Conservation (phyloP, 2,113 vertebrate genomes). For the Rhinolophus ferrumequinum region DNA sequence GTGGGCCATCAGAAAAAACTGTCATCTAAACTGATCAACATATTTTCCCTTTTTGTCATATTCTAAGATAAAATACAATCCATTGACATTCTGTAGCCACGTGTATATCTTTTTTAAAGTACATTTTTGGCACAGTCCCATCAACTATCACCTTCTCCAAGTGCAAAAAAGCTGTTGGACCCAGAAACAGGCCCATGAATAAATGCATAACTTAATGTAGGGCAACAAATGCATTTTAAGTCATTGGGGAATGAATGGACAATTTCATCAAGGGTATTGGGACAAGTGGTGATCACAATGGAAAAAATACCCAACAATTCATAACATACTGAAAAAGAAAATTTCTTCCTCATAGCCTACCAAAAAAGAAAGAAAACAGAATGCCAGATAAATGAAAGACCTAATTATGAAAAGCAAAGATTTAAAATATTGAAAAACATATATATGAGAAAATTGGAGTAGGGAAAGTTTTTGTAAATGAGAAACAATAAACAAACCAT, state of each 20-base stretch:
- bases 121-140: slow-evolving; percentile 25
- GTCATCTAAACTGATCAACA: neutral
- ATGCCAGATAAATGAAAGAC: slow-evolving; percentile 15
- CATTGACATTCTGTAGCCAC: neutral
- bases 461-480: slow-evolving; percentile 43
- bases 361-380: no score
- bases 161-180: slow-evolving; percentile 20
- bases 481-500: slow-evolving; percentile 27
- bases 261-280: slow-evolving; percentile 28
- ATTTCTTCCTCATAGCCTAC: neutral
- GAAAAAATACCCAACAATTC: neutral
- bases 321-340: neutral
- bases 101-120: slow-evolving; percentile 38
- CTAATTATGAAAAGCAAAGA: slow-evolving; percentile 36
- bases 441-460: neutral
- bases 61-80: slow-evolving; percentile 48
- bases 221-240: slow-evolving; percentile 40
- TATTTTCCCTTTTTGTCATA: slow-evolving; percentile 18
- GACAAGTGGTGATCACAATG: neutral
- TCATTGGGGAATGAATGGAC: neutral
- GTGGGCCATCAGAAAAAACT: neutral
- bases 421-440: slow-evolving; percentile 40
- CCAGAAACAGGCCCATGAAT: slow-evolving; percentile 23
- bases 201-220: slow-evolving; percentile 48
- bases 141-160: slow-evolving; percentile 54